Conservation (phyloP, 2,797 vertebrate genomes). For the Mastacembelus armatus region DNA sequence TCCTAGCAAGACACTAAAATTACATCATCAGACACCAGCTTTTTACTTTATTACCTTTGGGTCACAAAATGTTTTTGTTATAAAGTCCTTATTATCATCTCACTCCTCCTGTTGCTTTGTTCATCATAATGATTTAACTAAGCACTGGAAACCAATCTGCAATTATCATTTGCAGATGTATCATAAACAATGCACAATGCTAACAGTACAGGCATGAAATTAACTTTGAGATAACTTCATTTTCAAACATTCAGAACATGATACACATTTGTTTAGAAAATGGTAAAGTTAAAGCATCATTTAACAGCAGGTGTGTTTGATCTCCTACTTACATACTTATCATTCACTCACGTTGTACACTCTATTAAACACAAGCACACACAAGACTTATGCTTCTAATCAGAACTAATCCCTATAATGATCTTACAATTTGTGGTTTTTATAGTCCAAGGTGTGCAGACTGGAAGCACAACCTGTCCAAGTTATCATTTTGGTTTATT, state of each 20-base stretch:
- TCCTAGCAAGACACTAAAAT: too few species aligned
- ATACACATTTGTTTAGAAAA: constrained; percentile 12
- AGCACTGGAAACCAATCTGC: constrained; percentile 45
- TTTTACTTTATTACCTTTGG: too few species aligned
- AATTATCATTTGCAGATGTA: constrained; percentile 62
- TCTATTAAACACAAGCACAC: neutral
- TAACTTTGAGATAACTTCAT: constrained; percentile 32
- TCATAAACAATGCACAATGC: constrained; percentile 40
- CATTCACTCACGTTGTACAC: neutral
- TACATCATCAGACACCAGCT: too few species aligned
- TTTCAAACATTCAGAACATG: constrained; percentile 16
- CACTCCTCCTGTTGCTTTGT: constrained; percentile 42
- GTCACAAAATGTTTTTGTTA: too few species aligned
- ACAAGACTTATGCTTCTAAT: neutral
- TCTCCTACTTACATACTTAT: neutral
- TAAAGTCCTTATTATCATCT: constrained; percentile 9
- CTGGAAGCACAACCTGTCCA: too few species aligned
- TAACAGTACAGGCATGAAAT: constrained; percentile 42
- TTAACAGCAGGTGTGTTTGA: constrained; percentile 5
- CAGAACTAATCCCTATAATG: neutral
- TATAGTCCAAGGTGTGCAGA: too few species aligned
- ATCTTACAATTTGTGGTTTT: neutral
- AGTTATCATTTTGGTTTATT: too few species aligned
- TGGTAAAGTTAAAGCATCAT: constrained; percentile 35
- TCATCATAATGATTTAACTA: constrained; percentile 59